phyloP scores from a whole-genome alignment of 1,140 invertebrate species.

The Tetraneura akinire region DNA sequence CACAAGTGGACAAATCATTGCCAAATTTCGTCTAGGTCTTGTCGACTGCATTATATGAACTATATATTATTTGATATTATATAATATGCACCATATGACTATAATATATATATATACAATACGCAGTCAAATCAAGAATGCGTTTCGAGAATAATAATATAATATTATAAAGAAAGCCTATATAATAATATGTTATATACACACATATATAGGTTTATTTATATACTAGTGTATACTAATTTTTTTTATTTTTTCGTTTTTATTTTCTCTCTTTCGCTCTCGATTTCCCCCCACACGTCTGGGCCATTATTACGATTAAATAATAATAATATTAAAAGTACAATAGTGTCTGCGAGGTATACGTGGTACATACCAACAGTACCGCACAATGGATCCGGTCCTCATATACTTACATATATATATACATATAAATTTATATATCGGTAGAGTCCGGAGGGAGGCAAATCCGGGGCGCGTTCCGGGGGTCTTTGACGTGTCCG shows the following conservation, averaged over 20 bases:
- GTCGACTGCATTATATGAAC: too few species aligned
- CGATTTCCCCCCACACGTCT: constrained; percentile 7
- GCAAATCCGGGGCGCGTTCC: constrained; percentile 23
- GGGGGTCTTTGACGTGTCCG: constrained; percentile 31
- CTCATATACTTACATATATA: too few species aligned
- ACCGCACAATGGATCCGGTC: constrained; percentile 47
- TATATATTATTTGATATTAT: neutral
- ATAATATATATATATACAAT: too few species aligned
- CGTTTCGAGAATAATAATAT: too few species aligned
- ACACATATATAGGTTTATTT: too few species aligned
- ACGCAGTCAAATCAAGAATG: too few species aligned
- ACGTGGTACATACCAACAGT: neutral
- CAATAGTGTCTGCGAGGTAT: constrained; percentile 35
- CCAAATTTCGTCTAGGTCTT: constrained; percentile 20
- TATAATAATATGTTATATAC: too few species aligned
- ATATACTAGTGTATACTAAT: too few species aligned
- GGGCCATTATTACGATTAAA: constrained; percentile 44
- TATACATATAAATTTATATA: too few species aligned
- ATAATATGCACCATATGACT: too few species aligned
- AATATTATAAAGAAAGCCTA: too few species aligned
- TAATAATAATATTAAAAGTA: constrained; percentile 40
- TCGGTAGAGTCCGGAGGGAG: neutral
- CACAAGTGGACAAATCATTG: constrained; percentile 25
- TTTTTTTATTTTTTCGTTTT: too few species aligned
- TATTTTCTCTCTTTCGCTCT: neutral